Evolutionary conservation across 2,113 vertebrate genomes (phyloP), one percentile per base, ranked within the genome.

Genomic region (Oreochromis aureus): DNA sequence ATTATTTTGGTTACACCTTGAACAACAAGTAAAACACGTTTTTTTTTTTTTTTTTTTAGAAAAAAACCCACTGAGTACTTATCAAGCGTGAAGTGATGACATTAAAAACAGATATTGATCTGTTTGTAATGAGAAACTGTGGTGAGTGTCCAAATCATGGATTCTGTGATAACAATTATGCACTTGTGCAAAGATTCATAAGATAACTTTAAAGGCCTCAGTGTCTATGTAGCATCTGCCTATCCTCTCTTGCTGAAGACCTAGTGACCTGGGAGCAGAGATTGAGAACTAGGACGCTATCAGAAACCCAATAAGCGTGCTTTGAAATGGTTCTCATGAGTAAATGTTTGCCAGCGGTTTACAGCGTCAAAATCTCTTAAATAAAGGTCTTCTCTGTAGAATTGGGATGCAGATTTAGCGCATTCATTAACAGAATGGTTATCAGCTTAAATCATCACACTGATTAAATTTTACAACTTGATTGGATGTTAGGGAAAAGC

Each of bases 341-440:
- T 81, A 63, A 81, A 69, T 44, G 15, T 59, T 66, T 80, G 66
- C 44, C 87, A 73, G 32, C n/a, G 11, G 63, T 16, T 61, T 78
- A 36, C 56, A 71, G 86, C 22, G 55, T 63, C 46, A 39, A 53
- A 89, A 81, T 69, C 56, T 92, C 59, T 19, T 85, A 81, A 87
- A 85, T 56, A 3, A 80, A 89, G 44, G 61, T 83, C 24, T 87
- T 73, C 44, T 44, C 1, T 53, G 80, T 73, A 16, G 86, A 84
- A 91, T 85, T 84, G 86, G 82, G 54, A 63, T 5, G 3, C 73
- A 63, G 81, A 82, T 90, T 89, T 86, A 36, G 59, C 22, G 39
- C 83, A 73, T 83, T 86, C 84, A 89, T 94, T 87, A 93, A 88
- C 55, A n/a, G 44, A 93, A 55, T 84, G 46, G 83, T 85, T 80